Evolutionary conservation across 37 sponge, comb jelly and placozoan species (phyloP).

Genomic region (Oopsacas minuta): DNA sequence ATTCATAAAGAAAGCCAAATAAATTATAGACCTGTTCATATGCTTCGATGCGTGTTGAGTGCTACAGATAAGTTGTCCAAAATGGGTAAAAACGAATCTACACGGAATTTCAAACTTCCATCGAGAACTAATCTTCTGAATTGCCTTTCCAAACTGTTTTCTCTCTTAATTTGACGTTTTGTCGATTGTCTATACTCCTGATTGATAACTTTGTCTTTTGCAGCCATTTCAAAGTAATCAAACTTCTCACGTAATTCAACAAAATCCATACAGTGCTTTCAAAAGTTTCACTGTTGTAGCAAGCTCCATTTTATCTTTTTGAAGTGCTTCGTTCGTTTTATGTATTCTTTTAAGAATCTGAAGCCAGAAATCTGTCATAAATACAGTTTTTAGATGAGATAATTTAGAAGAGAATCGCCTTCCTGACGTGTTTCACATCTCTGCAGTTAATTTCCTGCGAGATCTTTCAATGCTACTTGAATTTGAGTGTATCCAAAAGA

Average conservation of each 20-base stretch:
- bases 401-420: too few relatives aligned
- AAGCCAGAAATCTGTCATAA: too few relatives aligned
- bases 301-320: not conserved
- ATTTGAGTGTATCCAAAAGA: too few relatives aligned
- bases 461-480: too few relatives aligned
- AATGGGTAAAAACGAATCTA: not conserved
- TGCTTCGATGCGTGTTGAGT: not conserved
- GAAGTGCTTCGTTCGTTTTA: too few relatives aligned
- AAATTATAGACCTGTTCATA: not conserved
- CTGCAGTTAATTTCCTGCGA: too few relatives aligned
- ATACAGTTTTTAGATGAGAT: too few relatives aligned
- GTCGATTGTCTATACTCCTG: not conserved
- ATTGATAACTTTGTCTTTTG: not conserved
- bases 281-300: not conserved
- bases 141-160: not conserved
- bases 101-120: not conserved
- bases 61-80: not conserved
- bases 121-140: not conserved
- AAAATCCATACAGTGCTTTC: not conserved
- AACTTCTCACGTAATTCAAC: not conserved
- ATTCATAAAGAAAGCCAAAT: not conserved
- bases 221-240: not conserved
- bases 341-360: too few relatives aligned
- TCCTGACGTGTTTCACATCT: too few relatives aligned
- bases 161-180: not conserved